phyloP scores from a whole-genome alignment of 1,140 invertebrate genomes.

The Pseudomyrmex flavicornis region DNA sequence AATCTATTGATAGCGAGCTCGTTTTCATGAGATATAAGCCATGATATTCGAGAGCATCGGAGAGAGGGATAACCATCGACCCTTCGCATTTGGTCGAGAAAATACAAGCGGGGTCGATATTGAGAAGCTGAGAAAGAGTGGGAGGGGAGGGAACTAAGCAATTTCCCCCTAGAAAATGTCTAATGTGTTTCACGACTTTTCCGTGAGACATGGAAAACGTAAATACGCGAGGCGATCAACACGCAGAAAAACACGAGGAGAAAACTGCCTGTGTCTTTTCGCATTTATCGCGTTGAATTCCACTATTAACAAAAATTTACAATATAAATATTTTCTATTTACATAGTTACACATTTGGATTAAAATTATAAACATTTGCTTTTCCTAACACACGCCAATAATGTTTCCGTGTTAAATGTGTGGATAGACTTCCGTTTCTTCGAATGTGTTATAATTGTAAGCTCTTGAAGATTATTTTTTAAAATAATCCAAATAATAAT shows the following conservation, averaged over 20 bases:
- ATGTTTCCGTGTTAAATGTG: too few relatives aligned
- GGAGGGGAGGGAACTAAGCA: conserved; percentile 63
- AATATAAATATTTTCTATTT: neutral
- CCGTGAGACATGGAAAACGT: conserved; percentile 53
- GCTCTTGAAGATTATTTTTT: too few relatives aligned
- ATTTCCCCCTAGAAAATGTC: conserved; percentile 61
- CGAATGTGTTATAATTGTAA: too few relatives aligned
- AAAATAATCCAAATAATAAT: too few relatives aligned
- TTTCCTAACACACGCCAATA: neutral
- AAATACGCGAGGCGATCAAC: conserved; percentile 24
- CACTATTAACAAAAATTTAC: neutral
- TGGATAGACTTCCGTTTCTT: too few relatives aligned
- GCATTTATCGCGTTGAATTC: neutral
- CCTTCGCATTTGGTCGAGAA: conserved; percentile 71
- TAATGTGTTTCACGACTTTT: conserved; percentile 67
- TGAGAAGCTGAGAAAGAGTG: conserved; percentile 63
- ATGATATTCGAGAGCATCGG: conserved; percentile 70
- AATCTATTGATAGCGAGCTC: conserved; percentile 59
- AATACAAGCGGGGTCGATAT: conserved; percentile 73
- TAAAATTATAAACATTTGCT: neutral
- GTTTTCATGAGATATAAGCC: conserved; percentile 62
- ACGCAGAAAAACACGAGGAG: neutral
- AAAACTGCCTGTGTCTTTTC: neutral
- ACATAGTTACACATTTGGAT: neutral
- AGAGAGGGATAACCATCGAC: conserved; percentile 67